These are phyloP conservation scores for Gallinago stenura DNA, from an alignment of 2,797 vertebrate species.

Conservation along the genomic window DNA sequence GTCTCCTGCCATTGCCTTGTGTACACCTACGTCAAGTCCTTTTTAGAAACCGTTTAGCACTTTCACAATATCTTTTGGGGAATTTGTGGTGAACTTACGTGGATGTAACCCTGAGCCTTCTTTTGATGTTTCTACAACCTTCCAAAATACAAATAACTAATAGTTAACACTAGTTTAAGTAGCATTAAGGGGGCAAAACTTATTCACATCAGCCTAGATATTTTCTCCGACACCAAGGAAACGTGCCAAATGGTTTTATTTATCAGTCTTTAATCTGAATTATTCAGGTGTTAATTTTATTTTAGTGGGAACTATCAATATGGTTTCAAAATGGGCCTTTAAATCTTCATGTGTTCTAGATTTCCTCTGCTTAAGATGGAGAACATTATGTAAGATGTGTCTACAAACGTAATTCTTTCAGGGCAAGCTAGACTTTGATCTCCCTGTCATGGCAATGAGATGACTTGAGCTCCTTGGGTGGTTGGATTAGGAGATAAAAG, in stretches of 20 bases:
- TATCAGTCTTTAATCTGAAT: neutral
- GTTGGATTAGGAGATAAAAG: conserved; percentile 19
- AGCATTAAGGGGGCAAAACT: neutral
- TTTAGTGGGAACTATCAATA: neutral
- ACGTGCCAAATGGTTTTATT: neutral
- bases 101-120: neutral
- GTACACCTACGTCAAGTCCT: neutral
- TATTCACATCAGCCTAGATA: neutral
- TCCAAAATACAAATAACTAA: neutral
- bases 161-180: neutral
- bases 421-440: conserved; percentile 45
- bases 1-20: neutral
- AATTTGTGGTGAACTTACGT: neutral
- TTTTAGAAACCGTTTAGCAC: neutral
- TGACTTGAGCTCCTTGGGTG: neutral
- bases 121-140: neutral
- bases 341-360: neutral
- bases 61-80: neutral
- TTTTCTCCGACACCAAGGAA: neutral
- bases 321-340: neutral
- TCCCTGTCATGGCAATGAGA: neutral
- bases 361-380: neutral
- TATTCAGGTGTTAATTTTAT: neutral
- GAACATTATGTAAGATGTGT: neutral
- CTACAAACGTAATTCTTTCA: neutral